Evolutionary conservation across 2,113 vertebrate species (phyloP).

Genomic region (Gracilinanus agilis): DNA sequence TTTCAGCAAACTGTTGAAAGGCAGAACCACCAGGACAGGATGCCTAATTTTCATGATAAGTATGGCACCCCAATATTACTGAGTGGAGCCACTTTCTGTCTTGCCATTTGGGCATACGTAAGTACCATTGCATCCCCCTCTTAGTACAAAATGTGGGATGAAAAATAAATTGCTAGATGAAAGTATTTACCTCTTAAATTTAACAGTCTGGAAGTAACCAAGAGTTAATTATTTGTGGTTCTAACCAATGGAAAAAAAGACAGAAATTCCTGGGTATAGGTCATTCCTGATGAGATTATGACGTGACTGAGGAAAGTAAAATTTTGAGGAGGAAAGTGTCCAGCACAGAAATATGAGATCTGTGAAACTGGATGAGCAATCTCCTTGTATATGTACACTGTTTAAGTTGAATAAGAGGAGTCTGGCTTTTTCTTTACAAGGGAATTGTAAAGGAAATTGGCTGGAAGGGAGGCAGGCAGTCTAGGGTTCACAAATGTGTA

Average conservation of each 20-base stretch:
- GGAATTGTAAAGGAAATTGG: conserved; percentile 41
- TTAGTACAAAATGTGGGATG: conserved; percentile 16
- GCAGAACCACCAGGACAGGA: conserved; percentile 79
- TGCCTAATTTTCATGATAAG: conserved; percentile 85
- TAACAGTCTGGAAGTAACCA: not conserved
- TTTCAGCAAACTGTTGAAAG: conserved; percentile 80
- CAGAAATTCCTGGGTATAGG: not conserved
- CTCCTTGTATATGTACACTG: not conserved
- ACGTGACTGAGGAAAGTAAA: conserved; percentile 1
- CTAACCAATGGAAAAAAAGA: not conserved
- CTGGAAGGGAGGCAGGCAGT: conserved; percentile 25
- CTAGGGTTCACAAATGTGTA: conserved; percentile 57
- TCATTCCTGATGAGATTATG: not conserved
- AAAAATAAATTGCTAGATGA: conserved; percentile 51
- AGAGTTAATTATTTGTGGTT: not conserved
- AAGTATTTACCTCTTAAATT: conserved; percentile 13
- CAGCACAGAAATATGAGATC: conserved; percentile 36
- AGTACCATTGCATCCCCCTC: conserved; percentile 76
- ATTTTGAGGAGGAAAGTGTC: conserved; percentile 25
- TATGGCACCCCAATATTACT: conserved; percentile 84
- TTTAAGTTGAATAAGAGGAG: not conserved
- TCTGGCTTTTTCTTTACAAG: not conserved
- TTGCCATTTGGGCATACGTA: conserved; percentile 84
- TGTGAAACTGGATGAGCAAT: conserved; percentile 11
- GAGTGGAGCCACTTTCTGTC: conserved; percentile 74